Evolutionary conservation across 2,888 invertebrate genomes (phyloP), one percentile per base, ranked within the genome.

Genomic region (Metallyticus violacea): DNA sequence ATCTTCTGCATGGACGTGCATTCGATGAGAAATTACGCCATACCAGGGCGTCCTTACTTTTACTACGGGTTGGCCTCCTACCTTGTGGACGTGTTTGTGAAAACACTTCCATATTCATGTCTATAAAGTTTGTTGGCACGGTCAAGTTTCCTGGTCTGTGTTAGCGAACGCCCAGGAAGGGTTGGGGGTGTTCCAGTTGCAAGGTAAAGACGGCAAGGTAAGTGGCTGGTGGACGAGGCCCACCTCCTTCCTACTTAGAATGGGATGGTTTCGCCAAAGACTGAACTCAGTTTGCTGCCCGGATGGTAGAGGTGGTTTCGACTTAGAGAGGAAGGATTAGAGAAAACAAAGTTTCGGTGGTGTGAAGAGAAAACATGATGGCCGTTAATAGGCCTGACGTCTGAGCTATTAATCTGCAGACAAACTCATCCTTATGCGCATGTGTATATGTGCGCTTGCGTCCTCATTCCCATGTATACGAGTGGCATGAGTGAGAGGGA

Each of bases 21-120:
- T 81, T 29, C 29, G 81, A 81, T 81, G 30, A 26, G 9, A 28
- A 27, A 29, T n/a, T 81, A 25, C 22, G 30, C 80, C 81, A 40
- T 81, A n/a, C 30, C 81, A 81, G 81, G 81, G 40, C 40, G 40
- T 9, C 81, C 81, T 9, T 40, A 81, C n/a, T 81, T 81, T 81
- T 81, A 25, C 25, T 7, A 9, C 26, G 26, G 26, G 26, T 76
- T 22, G 26, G 26, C 62, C 26, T n/a, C n/a, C 40, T 62, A 62
- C 40, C 40, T 62, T 62, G 40, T 83, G 77, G 28, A 77, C 83
- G 83, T 83, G 83, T 83, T 83, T 83, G 83, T n/a, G 83, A 83
- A 83, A 83, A 83, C 83, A 83, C 77, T 83, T 83, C 76, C 83
- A 83, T 83, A 83, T 83, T 83, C 83, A 83, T 83, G 83, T 83